Evolutionary conservation across 2,113 vertebrate species (phyloP).

Genomic region (Aldabrachelys gigantea): DNA sequence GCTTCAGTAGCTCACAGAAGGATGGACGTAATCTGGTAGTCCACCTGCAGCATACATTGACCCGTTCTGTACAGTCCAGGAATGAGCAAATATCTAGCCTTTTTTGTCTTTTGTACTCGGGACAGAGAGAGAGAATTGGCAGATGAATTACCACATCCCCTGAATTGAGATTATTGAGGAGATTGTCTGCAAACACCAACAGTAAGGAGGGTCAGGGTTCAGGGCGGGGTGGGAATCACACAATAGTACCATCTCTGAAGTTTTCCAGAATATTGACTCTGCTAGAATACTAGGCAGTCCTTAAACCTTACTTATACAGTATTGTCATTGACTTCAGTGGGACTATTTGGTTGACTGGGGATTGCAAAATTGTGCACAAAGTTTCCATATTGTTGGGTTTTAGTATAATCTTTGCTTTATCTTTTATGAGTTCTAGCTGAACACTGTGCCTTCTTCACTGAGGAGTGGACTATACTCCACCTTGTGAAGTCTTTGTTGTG

Average conservation of each 20-base stretch:
- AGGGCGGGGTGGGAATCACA: conserved; percentile 27
- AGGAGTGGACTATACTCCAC: neutral
- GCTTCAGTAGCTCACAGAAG: neutral
- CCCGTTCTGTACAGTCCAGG: neutral
- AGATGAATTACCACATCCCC: neutral
- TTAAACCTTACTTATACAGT: neutral
- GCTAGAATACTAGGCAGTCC: neutral
- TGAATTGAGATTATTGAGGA: neutral
- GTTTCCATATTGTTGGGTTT: neutral
- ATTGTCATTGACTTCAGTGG: neutral
- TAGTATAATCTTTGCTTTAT: neutral
- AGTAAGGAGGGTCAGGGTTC: neutral
- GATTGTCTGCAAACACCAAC: neutral
- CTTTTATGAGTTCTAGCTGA: conserved; percentile 10
- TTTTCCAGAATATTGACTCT: conserved; percentile 24
- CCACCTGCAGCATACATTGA: neutral
- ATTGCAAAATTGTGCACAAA: neutral
- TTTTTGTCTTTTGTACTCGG: neutral
- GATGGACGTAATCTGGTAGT: neutral
- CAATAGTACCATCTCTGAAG: conserved; percentile 35
- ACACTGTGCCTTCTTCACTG: neutral
- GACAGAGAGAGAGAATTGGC: neutral
- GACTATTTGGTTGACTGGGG: conserved; percentile 32
- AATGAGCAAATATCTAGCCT: neutral
- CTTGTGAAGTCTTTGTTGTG: conserved; percentile 32